phyloP scores from a whole-genome alignment of 2,113 vertebrate genomes.

The Apus apus region DNA sequence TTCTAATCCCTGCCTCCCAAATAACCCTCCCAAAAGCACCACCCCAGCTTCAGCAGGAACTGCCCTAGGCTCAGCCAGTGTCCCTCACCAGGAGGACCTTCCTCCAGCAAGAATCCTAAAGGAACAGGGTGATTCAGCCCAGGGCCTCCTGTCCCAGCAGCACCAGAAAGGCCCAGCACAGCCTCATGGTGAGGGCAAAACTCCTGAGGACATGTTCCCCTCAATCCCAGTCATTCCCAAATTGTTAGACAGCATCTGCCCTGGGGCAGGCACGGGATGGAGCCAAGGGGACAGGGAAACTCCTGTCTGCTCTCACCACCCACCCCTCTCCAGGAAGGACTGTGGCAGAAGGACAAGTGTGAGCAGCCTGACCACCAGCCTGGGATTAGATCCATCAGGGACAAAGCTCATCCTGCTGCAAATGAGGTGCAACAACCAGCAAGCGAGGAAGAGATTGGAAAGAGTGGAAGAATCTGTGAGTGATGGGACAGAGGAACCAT shows the following conservation, averaged over 20 bases:
- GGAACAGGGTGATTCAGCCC: accelerated
- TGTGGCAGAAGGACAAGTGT: background rate
- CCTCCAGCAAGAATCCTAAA: background rate
- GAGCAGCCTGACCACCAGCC: background rate
- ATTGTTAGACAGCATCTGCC: accelerated
- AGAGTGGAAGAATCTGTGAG: background rate
- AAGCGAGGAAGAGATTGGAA: background rate
- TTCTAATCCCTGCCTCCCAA: background rate
- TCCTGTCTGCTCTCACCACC: background rate
- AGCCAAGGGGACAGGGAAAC: background rate
- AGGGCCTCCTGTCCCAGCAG: background rate
- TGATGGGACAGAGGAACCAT: background rate
- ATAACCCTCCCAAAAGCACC: background rate
- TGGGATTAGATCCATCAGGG: background rate
- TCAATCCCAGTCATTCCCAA: accelerated
- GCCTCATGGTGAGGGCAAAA: background rate
- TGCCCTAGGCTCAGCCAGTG: background rate
- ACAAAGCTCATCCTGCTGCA: background rate
- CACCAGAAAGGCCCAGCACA: background rate
- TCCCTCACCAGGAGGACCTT: background rate
- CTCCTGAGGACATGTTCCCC: background rate
- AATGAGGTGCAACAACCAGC: background rate
- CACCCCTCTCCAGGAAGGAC: background rate
- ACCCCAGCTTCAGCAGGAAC: background rate
- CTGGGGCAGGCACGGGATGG: background rate